Evolutionary conservation across 2,888 invertebrate species (phyloP), one percentile per base, ranked within the genome.

Genomic region (Hirtodrosophila cameraria): DNA sequence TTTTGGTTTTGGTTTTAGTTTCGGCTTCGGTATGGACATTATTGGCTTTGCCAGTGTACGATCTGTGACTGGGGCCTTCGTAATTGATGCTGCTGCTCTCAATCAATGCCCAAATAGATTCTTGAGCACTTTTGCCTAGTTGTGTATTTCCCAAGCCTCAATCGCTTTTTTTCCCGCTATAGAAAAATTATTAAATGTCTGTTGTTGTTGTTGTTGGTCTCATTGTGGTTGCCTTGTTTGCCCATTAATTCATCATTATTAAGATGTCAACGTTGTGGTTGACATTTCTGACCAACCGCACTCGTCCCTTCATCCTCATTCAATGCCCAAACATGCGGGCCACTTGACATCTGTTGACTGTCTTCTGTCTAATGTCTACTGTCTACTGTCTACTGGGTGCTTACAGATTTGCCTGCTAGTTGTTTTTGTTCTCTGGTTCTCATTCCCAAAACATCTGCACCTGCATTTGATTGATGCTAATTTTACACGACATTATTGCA

Each of bases 161-260:
- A 52, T n/a, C 58, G 50, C 35, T 57, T 75, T 75, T 23, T 65
- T 57, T 46, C 42, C 25, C 43, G 45, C 57, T 76, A 81, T 80
- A 80, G 71, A 71, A 80, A 80, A 70, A 70, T 86, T 86, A 83
- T 82, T 65, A 82, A 86, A 83, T 75, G 66, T 38, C 52, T 41
- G 38, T 48, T 73, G 50, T 50, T 62, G 61, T 42, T 41, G 38
- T 48, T 73, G 50, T 50, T 62, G 61, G 36, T 43, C n/a, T 42
- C 54, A 48, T 35, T 60, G 45, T 39, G 49, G 52, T 49, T 48
- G 36, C 38, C 71, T 79, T 85, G 71, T 87, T 87, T 87, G 84
- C 77, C 84, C 85, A 88, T 88, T 88, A 88, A 88, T 88, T 87
- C 88, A 88, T 88, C 88, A 88, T 88, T 88, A 88, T 88, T 88